A percentile compares a stretch with the other conserved stretches of the same genome.
Conservation (phyloP, 53 echinoderm and acorn worm species). For the Mesocentrotus franciscanus region DNA sequence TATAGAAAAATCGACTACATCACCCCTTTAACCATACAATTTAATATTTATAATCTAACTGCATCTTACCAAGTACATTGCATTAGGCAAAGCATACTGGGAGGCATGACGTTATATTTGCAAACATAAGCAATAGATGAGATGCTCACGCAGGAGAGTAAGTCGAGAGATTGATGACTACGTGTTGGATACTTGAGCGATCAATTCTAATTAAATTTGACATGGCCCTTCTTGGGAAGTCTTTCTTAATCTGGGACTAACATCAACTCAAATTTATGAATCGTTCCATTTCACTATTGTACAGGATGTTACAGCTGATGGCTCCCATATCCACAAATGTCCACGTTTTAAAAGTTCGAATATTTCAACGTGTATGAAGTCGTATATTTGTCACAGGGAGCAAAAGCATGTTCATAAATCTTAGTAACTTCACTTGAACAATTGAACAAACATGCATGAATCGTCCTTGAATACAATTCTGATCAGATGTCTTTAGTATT, state of each 20-base stretch:
- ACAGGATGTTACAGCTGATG: slow-evolving; percentile 29
- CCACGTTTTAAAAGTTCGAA: slow-evolving; percentile 10
- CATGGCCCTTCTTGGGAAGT: slow-evolving; percentile 39
- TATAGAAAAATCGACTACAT: not conserved
- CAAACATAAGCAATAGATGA: not conserved
- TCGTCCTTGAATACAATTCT: not conserved
- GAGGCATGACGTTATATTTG: not conserved
- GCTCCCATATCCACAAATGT: slow-evolving; percentile 14
- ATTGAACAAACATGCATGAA: not conserved
- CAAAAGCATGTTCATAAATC: slow-evolving; percentile 24
- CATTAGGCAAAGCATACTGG: slow-evolving; percentile 12
- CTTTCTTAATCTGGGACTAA: slow-evolving; percentile 40
- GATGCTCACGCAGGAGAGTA: not conserved
- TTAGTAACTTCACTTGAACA: not conserved
- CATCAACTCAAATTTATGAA: slow-evolving; percentile 11
- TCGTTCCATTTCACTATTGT: slow-evolving; percentile 20
- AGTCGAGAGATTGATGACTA: slow-evolving; percentile 32
- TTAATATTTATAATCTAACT: slow-evolving; percentile 20
- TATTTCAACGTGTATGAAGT: not conserved
- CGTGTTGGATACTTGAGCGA: slow-evolving; percentile 50
- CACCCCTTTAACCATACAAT: not conserved
- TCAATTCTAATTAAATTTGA: slow-evolving; percentile 64
- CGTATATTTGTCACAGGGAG: not conserved
- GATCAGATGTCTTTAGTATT: not conserved
- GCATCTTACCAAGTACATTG: not conserved